Evolutionary conservation across 1,140 invertebrate genomes (phyloP), one percentile per base, ranked within the genome.

Genomic region (Drosophila punjabiensis): DNA sequence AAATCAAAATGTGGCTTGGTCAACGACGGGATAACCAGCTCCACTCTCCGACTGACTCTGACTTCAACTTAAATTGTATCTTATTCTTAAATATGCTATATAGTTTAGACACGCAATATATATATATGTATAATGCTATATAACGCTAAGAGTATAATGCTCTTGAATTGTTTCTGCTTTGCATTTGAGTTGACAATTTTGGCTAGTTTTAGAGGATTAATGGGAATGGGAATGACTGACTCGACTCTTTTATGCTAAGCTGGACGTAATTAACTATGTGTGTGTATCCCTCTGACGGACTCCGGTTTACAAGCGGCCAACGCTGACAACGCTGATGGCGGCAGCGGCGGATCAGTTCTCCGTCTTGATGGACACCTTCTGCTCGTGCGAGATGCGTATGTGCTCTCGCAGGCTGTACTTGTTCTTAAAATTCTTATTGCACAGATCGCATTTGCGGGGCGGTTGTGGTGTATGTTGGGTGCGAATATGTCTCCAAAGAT

Each of bases 401-500:
- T 93, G 93, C 67, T 93, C 93, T 0, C 93, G 69, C 18, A 93
- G 82, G 59, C 93, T 93, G 82, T 93, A 93, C 62, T 93, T 93
- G 56, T 93, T 93, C 66, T 93, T 93, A 70, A 93, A 93, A 85
- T 93, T 93, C 79, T 93, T 93, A 84, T 93, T 92, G 83, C 93
- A 93, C 35, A 92, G 75, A 60, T 93, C 93, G 65, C 93, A 93
- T 78, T 93, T 93, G 70, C 93, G 91, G 35, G 93, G 93, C 65
- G 93, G 92, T 65, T 93, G 93, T 45, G 92, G 91, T 41, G 92
- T 93, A n/a, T 93, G 93, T 81, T 93, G 93, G 55, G 93, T 93
- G 79, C 93, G 92, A 92, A 93, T 93, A 92, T 93, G 93, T 93
- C 93, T 93, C 93, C 93, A 93, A 85, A 93, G 91, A 92, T 93